These are phyloP conservation scores for Shargacucullia verbasci DNA, from an alignment of 2,888 invertebrate genomes.

Conservation along the genomic window DNA sequence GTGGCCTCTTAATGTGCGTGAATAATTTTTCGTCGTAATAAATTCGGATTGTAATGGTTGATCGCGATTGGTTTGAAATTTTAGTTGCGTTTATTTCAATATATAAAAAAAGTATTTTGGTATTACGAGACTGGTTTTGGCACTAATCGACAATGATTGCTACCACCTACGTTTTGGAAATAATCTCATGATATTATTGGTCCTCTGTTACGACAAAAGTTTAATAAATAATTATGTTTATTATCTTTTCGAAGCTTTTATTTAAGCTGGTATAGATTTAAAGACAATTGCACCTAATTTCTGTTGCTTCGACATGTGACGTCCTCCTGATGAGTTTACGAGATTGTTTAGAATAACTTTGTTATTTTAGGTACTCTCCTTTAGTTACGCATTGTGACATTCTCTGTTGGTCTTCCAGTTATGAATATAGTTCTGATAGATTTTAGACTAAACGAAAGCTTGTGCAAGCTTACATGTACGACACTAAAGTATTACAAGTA, in stretches of 20 bases:
- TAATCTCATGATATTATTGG: constrained; percentile 71
- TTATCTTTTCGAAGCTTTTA: constrained; percentile 66
- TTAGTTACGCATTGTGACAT: neutral
- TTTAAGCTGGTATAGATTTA: constrained; percentile 36
- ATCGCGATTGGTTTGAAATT: constrained; percentile 82
- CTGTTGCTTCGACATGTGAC: constrained; percentile 19
- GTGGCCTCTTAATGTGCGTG: constrained; percentile 81
- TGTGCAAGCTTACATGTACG: too few relatives aligned
- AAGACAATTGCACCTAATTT: constrained; percentile 15
- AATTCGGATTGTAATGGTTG: constrained; percentile 86
- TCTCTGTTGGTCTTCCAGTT: neutral
- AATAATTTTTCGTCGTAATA: constrained; percentile 87
- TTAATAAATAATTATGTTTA: constrained; percentile 74
- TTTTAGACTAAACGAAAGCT: too few relatives aligned
- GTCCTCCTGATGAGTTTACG: constrained; percentile 2
- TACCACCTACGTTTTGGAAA: constrained; percentile 73
- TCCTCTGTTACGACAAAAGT: constrained; percentile 68
- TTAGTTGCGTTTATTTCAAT: constrained; percentile 81
- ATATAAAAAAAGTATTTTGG: constrained; percentile 58
- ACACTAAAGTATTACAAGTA: too few relatives aligned
- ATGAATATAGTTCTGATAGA: too few relatives aligned
- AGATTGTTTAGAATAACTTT: neutral
- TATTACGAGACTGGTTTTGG: constrained; percentile 77
- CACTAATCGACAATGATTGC: constrained; percentile 71
- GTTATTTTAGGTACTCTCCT: neutral